These are phyloP conservation scores for Oxygymnocypris stewartii DNA, from an alignment of 2,113 vertebrate genomes.

Conservation along the genomic window DNA sequence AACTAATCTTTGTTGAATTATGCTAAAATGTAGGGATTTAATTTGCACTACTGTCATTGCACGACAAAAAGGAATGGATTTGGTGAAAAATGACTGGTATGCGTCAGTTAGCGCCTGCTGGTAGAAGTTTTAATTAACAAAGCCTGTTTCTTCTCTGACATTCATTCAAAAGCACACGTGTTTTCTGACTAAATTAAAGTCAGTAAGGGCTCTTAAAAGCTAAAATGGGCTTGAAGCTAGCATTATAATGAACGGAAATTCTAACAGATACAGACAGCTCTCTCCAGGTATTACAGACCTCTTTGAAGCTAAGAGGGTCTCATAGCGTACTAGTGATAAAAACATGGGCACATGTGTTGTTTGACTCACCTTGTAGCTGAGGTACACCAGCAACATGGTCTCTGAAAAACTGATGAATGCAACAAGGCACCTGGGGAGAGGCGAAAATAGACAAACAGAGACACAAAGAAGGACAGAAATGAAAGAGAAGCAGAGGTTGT, in stretches of 20 bases:
- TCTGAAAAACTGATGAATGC: constrained; percentile 84
- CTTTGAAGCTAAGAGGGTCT: neutral
- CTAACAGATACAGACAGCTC: neutral
- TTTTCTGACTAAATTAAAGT: neutral
- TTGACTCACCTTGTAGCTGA: constrained; percentile 82
- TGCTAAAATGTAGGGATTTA: no score
- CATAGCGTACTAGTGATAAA: neutral
- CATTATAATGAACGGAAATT: neutral
- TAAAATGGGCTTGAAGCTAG: neutral
- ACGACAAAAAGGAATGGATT: no score
- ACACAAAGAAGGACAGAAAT: constrained; percentile 38
- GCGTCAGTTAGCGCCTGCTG: neutral
- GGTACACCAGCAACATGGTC: constrained; percentile 82
- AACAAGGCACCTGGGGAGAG: constrained; percentile 76
- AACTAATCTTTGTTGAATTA: no score
- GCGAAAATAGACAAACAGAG: constrained; percentile 41
- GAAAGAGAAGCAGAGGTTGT: constrained; percentile 36
- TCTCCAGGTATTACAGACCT: neutral
- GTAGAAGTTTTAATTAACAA: neutral
- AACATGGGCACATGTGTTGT: neutral
- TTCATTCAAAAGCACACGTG: neutral
- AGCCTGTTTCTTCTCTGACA: neutral
- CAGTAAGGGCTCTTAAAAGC: neutral
- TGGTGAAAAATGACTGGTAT: no score
- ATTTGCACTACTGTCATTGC: no score